phyloP scores from a whole-genome alignment of 2,797 vertebrate genomes.

The Luscinia megarhynchos region DNA sequence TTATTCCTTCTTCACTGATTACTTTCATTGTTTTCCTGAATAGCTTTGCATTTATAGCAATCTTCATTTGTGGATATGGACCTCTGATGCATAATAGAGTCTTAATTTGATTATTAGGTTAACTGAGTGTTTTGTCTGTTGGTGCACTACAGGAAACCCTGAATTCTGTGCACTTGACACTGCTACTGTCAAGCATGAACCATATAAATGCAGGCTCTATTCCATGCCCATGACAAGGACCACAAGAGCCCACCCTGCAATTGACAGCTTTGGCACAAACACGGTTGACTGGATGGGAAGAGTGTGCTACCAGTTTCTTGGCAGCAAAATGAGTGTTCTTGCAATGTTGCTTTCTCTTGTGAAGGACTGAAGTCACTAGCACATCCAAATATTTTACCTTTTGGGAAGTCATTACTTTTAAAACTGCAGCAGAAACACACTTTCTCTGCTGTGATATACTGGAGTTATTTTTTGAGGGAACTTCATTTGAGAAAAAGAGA shows the following conservation, averaged over 20 bases:
- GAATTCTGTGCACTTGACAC: not conserved
- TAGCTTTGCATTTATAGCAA: not conserved
- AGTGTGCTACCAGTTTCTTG: not conserved
- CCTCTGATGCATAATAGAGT: not conserved
- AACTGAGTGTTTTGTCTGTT: not conserved
- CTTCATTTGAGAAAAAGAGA: not conserved
- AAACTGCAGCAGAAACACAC: not conserved
- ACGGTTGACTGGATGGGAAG: not conserved
- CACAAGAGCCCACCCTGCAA: not conserved
- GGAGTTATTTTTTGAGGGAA: not conserved
- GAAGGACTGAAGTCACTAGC: not conserved
- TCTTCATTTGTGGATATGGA: not conserved
- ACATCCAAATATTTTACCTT: not conserved
- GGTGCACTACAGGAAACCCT: not conserved
- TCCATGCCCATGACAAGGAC: not conserved
- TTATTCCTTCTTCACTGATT: not conserved
- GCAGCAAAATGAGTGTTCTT: not conserved
- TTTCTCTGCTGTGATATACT: not conserved
- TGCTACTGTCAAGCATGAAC: not conserved
- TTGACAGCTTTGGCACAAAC: not conserved
- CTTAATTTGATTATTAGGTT: not conserved
- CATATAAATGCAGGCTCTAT: not conserved
- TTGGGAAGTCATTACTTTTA: not conserved
- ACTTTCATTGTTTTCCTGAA: not conserved
- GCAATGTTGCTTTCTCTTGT: not conserved